Evolutionary conservation across 2,797 vertebrate genomes (phyloP).

Genomic region (Mionectes olivaceus): DNA sequence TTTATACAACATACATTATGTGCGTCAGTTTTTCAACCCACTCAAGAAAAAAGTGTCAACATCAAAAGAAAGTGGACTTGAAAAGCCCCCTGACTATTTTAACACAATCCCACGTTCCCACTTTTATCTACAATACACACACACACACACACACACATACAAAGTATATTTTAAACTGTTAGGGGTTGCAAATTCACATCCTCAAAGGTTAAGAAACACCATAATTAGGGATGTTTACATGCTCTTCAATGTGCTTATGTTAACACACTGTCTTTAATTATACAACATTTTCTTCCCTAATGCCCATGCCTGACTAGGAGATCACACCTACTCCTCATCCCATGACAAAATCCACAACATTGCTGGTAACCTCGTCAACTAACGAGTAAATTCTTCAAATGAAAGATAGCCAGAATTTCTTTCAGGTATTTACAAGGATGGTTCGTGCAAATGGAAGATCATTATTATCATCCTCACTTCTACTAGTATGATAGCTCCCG

Average conservation of each 20-base stretch:
- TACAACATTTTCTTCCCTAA: not conserved
- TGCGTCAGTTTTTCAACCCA: slow-evolving; percentile 13
- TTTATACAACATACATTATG: not conserved
- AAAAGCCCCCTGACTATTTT: slow-evolving; percentile 44
- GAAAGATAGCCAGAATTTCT: not conserved
- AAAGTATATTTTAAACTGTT: not conserved
- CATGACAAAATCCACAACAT: not conserved
- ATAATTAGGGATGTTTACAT: not conserved
- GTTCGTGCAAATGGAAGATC: not conserved
- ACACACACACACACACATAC: not conserved
- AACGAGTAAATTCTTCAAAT: not conserved
- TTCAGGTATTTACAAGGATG: not conserved
- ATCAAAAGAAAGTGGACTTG: slow-evolving; percentile 20
- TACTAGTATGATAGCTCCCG: not conserved
- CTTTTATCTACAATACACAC: not conserved
- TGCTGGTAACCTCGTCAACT: not conserved
- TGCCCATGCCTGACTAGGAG: not conserved
- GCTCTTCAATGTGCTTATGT: not conserved
- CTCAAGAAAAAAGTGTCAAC: not conserved
- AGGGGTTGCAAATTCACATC: not conserved
- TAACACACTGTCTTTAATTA: not conserved
- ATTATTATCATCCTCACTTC: not conserved
- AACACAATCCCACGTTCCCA: not conserved
- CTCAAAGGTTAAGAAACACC: not conserved
- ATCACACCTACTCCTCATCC: not conserved